A percentile compares a stretch with the other conserved stretches of the same genome.
Evolutionary conservation across 2,888 invertebrate species (phyloP).

Genomic region (Ectemnius lituratus): DNA sequence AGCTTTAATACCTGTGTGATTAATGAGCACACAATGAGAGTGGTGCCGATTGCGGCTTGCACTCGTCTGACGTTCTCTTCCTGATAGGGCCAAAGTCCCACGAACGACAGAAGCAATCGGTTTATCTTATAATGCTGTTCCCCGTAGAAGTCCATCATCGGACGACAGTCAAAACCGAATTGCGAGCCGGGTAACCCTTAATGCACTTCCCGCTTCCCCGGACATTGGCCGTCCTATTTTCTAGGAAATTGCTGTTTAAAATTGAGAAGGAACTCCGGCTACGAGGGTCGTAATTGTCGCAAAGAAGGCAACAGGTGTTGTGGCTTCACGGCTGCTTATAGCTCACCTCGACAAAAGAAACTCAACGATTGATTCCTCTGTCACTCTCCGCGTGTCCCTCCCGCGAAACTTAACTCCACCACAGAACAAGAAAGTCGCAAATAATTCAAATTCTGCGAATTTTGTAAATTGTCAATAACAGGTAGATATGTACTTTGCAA

Average conservation of each 20-base stretch:
- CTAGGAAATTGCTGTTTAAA: not conserved
- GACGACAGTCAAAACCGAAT: not conserved
- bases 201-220: no score
- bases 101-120: not conserved
- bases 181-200: not conserved
- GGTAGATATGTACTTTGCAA: no score
- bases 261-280: not conserved
- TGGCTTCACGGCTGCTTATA: no score
- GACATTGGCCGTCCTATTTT: not conserved
- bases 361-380: no score
- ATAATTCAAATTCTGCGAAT: no score
- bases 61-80: slow-evolving; percentile 7
- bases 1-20: slow-evolving; percentile 23
- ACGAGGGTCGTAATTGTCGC: not conserved
- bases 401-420: no score
- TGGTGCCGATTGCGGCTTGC: slow-evolving; percentile 1
- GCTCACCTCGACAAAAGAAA: no score
- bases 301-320: not conserved
- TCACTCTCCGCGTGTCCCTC: no score
- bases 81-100: slow-evolving; percentile 26
- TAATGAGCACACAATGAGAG: not conserved
- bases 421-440: no score
- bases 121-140: slow-evolving; percentile 11
- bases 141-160: slow-evolving; percentile 8
- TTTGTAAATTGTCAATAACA: no score